Percentiles rank a stretch among this genome's conserved stretches.
These are phyloP conservation scores for Olivierus martensii DNA, from an alignment of 1,140 invertebrate genomes.

Conservation along the genomic window DNA sequence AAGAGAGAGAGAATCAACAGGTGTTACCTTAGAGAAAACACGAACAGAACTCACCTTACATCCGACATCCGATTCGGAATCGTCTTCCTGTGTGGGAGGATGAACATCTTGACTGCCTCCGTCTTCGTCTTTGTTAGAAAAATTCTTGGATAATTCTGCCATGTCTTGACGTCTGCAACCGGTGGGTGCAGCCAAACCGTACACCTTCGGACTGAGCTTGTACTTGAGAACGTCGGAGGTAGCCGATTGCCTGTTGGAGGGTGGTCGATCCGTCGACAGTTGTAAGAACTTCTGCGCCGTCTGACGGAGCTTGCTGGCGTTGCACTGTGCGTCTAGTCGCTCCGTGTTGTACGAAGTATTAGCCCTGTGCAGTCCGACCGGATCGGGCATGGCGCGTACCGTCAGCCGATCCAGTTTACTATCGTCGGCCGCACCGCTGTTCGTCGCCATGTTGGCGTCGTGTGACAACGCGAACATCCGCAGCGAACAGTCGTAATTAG, in stretches of 20 bases:
- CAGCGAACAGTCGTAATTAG: neutral
- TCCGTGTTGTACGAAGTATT: conserved; percentile 6
- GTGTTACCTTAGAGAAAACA: no score
- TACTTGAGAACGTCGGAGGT: neutral
- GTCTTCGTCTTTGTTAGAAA: conserved; percentile 9
- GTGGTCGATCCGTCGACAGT: conserved; percentile 7
- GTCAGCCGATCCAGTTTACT: conserved; percentile 28
- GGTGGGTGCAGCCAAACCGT: conserved; percentile 14
- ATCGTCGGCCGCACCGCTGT: neutral
- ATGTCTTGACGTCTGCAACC: conserved; percentile 10
- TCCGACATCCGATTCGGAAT: conserved; percentile 16
- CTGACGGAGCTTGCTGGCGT: conserved; percentile 23
- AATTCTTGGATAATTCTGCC: neutral
- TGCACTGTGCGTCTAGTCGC: conserved; percentile 16
- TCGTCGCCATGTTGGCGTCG: no score
- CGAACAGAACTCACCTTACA: no score
- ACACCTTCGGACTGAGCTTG: conserved; percentile 18
- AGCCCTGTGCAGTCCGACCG: conserved; percentile 21
- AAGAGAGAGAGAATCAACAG: no score
- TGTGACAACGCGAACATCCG: no score
- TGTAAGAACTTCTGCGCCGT: conserved; percentile 30
- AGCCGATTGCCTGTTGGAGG: neutral
- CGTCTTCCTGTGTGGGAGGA: conserved; percentile 22
- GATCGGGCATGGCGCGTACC: conserved; percentile 38
- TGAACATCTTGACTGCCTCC: conserved; percentile 24